Evolutionary conservation across 2,888 invertebrate genomes (phyloP), one percentile per base, ranked within the genome.

Genomic region (Ischnura elegans): DNA sequence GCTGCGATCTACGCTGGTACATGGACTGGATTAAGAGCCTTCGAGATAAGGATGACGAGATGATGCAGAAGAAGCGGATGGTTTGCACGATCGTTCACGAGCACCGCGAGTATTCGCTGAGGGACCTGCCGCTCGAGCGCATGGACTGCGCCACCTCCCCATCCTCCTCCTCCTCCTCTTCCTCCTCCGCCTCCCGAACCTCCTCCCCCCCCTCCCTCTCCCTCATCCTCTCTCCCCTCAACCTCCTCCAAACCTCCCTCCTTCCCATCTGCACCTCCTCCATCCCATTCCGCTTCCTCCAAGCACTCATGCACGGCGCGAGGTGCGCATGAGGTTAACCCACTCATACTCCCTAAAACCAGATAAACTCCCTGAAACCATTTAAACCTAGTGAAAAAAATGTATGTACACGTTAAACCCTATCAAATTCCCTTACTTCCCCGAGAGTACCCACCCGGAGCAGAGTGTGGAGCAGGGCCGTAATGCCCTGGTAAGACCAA

Each of bases 1-100:
- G 98, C 95, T 99, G 99, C 95, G 98, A 98, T 95, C 96, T 99
- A 95, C 97, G 97, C 93, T 99, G 99, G 99, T 98, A 98, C 96
- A 97, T 98, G 94, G 97, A 97, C 93, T 98, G 98, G 97, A 96
- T 98, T 95, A 97, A 97, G 94, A 97, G 97, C 94, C 96, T 98
- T 45, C 97, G 97, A 93, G 98, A 98, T 96, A 97, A 98, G 94
- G 98, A 98, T 95, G 98, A 98, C 96, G 98, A 98, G 95, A 97
- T 98, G 97, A 98, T 98, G 97, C 98, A 98, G 95, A 98, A 98
- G 96, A 98, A 98, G 95, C 97, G 98, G 94, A 98, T 98, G 4
- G 97, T 98, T 87, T 98, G 98, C 96, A 98, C 97, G 94, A 98
- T 98, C 98, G 96, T 96, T 86, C 96, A 97, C 95, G 98, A 98